Evolutionary conservation across 2,113 vertebrate species (phyloP).

Genomic region (Prionailurus bengalensis): DNA sequence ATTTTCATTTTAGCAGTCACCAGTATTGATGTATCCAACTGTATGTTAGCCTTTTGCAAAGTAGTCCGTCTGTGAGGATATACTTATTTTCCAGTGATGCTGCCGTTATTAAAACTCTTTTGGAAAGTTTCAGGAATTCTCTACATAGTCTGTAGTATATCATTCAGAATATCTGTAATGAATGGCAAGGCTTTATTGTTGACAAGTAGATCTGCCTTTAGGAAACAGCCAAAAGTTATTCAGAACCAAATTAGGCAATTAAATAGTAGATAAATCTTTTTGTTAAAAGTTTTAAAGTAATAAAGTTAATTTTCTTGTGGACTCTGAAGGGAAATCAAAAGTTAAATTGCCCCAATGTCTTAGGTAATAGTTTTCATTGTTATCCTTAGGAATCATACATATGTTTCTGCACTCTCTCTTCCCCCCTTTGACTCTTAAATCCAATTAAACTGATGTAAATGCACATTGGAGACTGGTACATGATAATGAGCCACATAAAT

Average conservation of each 20-base stretch:
- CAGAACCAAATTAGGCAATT: constrained; percentile 9
- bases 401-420: background rate
- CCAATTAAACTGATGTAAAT: background rate
- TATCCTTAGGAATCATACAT: background rate
- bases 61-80: background rate
- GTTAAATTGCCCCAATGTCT: constrained; percentile 1
- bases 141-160: constrained; percentile 4
- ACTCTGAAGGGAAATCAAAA: constrained; percentile 9
- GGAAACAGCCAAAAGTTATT: background rate
- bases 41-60: constrained; percentile 3
- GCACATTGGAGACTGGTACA: background rate
- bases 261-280: background rate
- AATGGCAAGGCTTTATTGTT: background rate
- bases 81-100: constrained; percentile 3
- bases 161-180: background rate
- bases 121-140: constrained; percentile 43
- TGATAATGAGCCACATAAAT: background rate
- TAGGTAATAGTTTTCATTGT: background rate
- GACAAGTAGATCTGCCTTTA: background rate
- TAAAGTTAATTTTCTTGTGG: constrained; percentile 5
- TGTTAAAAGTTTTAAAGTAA: constrained; percentile 43
- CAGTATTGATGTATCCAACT: background rate
- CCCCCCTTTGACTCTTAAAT: background rate
- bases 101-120: constrained; percentile 12
- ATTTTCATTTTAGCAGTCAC: constrained; percentile 33